Evolutionary conservation across 2,797 vertebrate genomes (phyloP).

Genomic region (Ceryle rudis): DNA sequence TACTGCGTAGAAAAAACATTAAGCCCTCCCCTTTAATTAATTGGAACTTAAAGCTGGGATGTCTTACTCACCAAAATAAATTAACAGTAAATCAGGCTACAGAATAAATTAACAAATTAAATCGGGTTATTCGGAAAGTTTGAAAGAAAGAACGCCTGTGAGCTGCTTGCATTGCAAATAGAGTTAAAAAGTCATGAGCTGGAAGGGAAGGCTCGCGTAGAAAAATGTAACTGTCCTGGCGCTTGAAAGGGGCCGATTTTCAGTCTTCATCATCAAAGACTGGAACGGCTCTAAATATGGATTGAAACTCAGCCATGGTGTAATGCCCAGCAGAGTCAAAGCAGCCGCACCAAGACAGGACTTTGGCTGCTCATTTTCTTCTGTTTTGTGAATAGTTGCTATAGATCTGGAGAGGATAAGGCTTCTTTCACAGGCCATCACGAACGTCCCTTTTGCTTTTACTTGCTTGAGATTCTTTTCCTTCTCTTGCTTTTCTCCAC

Average conservation of each 20-base stretch:
- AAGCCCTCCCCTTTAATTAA: slow-evolving; percentile 64
- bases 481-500: background rate
- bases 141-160: background rate
- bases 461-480: background rate
- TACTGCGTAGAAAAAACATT: slow-evolving; percentile 36
- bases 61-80: slow-evolving; percentile 71
- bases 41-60: slow-evolving; percentile 67
- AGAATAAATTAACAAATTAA: slow-evolving; percentile 77
- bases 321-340: background rate
- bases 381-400: background rate
- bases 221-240: background rate
- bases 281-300: background rate
- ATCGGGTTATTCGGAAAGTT: slow-evolving; percentile 53
- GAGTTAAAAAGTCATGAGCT: background rate
- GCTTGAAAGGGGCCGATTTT: background rate
- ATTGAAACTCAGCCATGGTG: background rate
- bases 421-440: background rate
- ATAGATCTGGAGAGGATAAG: background rate
- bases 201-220: background rate
- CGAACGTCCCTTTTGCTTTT: background rate
- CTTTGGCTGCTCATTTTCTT: background rate
- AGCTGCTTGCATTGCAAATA: slow-evolving; percentile 1
- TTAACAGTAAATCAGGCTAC: slow-evolving; percentile 50
- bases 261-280: background rate
- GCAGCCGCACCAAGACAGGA: background rate